Conservation (phyloP, 2,888 invertebrate species). For the Glyphotaelius pellucidus region DNA sequence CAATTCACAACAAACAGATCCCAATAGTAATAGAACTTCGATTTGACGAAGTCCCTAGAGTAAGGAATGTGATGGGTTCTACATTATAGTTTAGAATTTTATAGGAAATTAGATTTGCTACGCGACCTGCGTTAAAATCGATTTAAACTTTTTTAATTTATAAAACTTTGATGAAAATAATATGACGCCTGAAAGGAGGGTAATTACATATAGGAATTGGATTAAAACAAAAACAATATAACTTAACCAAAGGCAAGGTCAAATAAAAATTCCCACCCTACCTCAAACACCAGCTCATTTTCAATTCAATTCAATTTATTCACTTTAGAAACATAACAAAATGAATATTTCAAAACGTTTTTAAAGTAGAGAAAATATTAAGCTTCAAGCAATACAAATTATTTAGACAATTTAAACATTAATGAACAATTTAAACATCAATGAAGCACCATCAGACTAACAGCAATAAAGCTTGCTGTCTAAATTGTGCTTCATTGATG, state of each 20-base stretch:
- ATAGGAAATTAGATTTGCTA: background rate
- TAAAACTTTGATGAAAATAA: background rate
- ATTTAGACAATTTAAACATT: too few species aligned
- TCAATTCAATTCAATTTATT: too few species aligned
- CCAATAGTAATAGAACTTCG: background rate
- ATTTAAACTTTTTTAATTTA: background rate
- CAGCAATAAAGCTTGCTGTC: too few species aligned
- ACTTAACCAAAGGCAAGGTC: background rate
- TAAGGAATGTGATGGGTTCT: background rate
- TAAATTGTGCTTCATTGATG: too few species aligned
- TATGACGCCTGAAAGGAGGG: background rate
- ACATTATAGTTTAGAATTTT: background rate
- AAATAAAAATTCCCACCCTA: too few species aligned
- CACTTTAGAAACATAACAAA: too few species aligned
- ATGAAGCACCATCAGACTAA: too few species aligned
- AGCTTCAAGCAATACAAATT: too few species aligned
- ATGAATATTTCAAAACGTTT: too few species aligned
- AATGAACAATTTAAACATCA: too few species aligned
- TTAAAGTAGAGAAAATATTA: too few species aligned
- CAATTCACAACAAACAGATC: constrained; percentile 32
- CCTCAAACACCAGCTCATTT: too few species aligned
- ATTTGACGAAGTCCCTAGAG: background rate
- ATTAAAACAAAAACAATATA: background rate
- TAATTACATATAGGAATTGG: background rate
- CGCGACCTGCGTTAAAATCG: background rate